phyloP scores from a whole-genome alignment of 2,797 vertebrate species.

The Helarctos malayanus region DNA sequence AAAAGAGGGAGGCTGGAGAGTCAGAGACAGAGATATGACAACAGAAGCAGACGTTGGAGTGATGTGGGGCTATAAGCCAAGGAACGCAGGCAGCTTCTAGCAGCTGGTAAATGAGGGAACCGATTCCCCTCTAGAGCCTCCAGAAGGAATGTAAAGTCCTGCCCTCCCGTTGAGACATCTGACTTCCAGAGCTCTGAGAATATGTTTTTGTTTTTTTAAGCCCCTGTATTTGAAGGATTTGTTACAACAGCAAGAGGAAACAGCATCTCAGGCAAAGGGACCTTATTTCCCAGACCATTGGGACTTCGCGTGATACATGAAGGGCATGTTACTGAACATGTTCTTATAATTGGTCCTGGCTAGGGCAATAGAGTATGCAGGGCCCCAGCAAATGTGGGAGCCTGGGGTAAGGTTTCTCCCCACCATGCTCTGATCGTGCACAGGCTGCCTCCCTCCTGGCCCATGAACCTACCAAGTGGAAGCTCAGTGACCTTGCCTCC shows the following conservation, averaged over 20 bases:
- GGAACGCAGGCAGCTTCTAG: neutral
- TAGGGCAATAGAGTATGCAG: neutral
- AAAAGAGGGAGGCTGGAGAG: neutral
- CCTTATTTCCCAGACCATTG: neutral
- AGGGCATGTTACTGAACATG: neutral
- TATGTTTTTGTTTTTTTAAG: neutral
- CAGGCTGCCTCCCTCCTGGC: neutral
- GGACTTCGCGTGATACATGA: neutral
- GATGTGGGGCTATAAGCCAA: neutral
- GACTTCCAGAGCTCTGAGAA: neutral
- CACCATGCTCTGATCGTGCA: rapidly evolving
- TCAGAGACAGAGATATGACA: neutral
- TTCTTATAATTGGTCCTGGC: neutral
- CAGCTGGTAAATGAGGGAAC: neutral
- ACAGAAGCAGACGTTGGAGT: neutral
- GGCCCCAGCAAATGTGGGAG: neutral
- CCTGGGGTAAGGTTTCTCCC: neutral
- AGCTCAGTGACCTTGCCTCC: neutral
- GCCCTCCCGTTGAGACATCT: neutral
- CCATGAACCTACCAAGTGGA: neutral
- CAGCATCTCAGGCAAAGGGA: neutral
- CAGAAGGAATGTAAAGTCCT: neutral
- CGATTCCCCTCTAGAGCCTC: neutral
- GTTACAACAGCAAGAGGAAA: neutral
- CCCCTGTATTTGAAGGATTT: neutral